These are phyloP conservation scores for Aspidapion aeneum DNA, from an alignment of 2,888 invertebrate genomes.

Conservation along the genomic window DNA sequence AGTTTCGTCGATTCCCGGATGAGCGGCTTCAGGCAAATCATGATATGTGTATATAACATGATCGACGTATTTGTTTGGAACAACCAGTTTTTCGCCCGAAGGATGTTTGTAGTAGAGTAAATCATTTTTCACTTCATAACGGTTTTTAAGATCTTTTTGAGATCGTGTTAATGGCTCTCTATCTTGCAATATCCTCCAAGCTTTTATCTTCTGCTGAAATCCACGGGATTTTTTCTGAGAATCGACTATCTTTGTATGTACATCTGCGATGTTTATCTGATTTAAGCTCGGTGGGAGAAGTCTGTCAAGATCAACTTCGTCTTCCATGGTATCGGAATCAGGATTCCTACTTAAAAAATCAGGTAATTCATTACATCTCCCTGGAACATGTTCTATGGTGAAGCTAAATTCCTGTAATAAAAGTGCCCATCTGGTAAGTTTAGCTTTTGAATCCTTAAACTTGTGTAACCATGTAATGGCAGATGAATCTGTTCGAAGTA, in stretches of 20 bases:
- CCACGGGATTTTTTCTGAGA: no score
- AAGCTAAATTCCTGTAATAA: no score
- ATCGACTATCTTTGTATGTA: no score
- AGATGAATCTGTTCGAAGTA: conserved; percentile 1
- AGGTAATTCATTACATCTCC: conserved; percentile 21
- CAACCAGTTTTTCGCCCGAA: neutral
- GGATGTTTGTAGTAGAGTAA: no score
- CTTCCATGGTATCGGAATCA: neutral
- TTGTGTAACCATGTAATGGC: conserved; percentile 17
- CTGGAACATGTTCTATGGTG: no score
- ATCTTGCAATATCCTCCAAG: no score
- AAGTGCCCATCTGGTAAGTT: conserved; percentile 19
- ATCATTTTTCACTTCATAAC: no score
- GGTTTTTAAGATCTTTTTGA: no score
- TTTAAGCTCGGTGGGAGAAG: neutral
- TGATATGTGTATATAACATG: neutral
- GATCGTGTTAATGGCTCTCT: no score
- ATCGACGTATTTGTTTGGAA: neutral
- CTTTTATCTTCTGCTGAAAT: no score
- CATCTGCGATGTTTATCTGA: no score
- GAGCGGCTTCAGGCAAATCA: neutral
- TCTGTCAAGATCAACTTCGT: no score
- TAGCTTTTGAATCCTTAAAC: conserved; percentile 9
- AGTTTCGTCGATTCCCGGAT: conserved; percentile 5
- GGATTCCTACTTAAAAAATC: conserved; percentile 22